Base-by-base conservation (phyloP, 2,888 invertebrate genomes). In the Ichneumon xanthorius region DNA sequence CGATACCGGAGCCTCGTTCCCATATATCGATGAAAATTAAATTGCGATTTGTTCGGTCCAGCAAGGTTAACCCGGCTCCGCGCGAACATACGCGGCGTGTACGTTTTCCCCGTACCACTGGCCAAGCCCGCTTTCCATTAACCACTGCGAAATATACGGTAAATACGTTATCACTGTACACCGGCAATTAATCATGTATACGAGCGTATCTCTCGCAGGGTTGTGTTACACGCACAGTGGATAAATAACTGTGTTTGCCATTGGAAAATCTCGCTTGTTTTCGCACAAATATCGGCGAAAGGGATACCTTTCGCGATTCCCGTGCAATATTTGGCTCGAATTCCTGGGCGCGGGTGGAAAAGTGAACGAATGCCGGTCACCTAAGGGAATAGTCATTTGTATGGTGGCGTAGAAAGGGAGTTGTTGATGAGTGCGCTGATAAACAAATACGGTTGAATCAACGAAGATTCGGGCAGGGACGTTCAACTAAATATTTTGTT, bases 21-120 rank as follows among this genome's bases (percentile, higher is more conserved):
- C 30, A 53, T 63, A 58, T 55, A 55, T 37, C 63, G 48, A 79
- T 72, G 58, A 70, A 63, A 75, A 83, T 83, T 50, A 61, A 73
- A 70, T 73, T 68, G 37, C 75, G 37, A 75, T 65, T 84, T 33
- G 76, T 72, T 78, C 58, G 40, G 67, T 63, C 19, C 33, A 33
- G 48, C 48, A 72, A 72, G 45, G 45, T 72, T 58, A 30, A 26
- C 58, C 11, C 0, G 45, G 22, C 67, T 73, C 67, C 40, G 78
- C 33, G 33, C 11, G 63, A 73, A 72, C 50, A 61, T 4, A 58
- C 37, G 30, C 45, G 53, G 14, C 70, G 11, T 26, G 48, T 30
- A 55, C 45, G n/a, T 48, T 45, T 45, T 26, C 53, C 53, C 16
- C 48, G 11, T 22, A 7, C 30, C 50, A 40, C 70, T 63, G 26